Evolutionary conservation across 2,797 vertebrate species (phyloP).

Genomic region (Malacoraja senta): DNA sequence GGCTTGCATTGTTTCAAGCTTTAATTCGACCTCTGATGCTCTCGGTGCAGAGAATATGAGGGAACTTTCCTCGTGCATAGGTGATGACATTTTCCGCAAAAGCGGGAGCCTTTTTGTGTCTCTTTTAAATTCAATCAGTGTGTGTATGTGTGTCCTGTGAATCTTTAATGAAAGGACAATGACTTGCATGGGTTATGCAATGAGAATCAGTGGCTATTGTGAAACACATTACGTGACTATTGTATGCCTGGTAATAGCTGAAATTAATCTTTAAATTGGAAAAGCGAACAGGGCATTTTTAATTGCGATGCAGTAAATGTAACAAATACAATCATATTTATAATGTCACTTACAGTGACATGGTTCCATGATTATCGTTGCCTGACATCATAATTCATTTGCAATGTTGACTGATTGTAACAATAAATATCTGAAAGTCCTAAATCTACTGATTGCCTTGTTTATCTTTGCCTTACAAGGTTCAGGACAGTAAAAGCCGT

Average conservation of each 20-base stretch:
- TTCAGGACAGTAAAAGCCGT: constrained; percentile 29
- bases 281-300: not conserved
- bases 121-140: not conserved
- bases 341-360: not conserved
- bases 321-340: not conserved
- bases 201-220: not conserved
- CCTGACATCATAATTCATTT: not conserved
- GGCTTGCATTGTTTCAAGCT: not conserved
- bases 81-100: not conserved
- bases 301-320: not conserved
- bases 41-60: not conserved
- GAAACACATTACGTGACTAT: not conserved
- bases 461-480: constrained; percentile 33
- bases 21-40: not conserved
- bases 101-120: not conserved
- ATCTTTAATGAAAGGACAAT: not conserved
- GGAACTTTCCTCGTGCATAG: not conserved
- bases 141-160: not conserved
- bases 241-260: not conserved
- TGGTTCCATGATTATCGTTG: not conserved
- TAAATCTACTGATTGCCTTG: constrained; percentile 36
- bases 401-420: not conserved
- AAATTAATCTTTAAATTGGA: not conserved
- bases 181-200: not conserved
- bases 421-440: constrained; percentile 1